Conservation (phyloP, 2,888 invertebrate species). For the Ophion ellenae region DNA sequence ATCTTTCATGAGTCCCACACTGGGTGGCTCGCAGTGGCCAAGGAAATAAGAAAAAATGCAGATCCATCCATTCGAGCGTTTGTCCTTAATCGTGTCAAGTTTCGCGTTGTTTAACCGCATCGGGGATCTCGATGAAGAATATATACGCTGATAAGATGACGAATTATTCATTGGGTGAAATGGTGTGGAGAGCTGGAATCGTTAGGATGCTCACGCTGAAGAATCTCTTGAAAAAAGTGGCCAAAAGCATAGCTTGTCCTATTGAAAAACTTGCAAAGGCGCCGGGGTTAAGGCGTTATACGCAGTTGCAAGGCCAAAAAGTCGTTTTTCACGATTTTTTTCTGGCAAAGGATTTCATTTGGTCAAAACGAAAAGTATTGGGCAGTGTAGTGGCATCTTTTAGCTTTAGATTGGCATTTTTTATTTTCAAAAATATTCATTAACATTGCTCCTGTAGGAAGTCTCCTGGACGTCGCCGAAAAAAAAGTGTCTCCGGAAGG, state of each 20-base stretch:
- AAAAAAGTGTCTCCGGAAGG: no score
- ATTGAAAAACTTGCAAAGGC: not conserved
- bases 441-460: no score
- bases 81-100: conserved; percentile 23
- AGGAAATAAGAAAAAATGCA: conserved; percentile 25
- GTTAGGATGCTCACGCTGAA: no score
- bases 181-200: not conserved
- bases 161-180: not conserved
- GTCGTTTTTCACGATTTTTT: no score
- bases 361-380: no score
- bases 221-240: not conserved
- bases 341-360: no score
- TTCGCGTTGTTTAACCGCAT: conserved; percentile 14
- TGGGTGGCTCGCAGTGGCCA: not conserved
- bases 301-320: no score
- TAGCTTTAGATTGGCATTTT: no score
- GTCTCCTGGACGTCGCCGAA: no score
- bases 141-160: not conserved
- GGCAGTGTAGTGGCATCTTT: no score
- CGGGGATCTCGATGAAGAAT: not conserved
- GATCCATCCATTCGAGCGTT: not conserved
- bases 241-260: not conserved
- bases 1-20: conserved; percentile 62
- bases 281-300: no score
- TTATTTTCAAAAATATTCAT: no score